Percentiles rank a stretch among this genome's conserved stretches.
phyloP scores from a whole-genome alignment of 2,888 invertebrate species.

The Corbicula japonica region DNA sequence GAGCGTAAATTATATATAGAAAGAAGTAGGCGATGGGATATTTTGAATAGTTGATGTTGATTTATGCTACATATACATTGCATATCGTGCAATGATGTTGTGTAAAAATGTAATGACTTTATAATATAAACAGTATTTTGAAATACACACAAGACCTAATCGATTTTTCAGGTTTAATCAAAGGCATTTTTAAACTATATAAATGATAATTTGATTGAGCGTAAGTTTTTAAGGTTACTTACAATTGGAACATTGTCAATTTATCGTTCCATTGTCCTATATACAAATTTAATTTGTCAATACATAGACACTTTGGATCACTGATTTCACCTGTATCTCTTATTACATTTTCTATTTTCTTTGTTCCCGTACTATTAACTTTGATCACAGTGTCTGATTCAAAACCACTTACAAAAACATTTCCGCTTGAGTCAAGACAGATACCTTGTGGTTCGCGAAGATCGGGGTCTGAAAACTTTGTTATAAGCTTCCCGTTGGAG shows the following conservation, averaged over 20 bases:
- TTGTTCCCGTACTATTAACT: slow-evolving; percentile 18
- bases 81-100: too few species aligned
- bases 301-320: slow-evolving; percentile 27
- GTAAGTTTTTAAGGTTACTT: too few species aligned
- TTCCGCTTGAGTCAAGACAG: slow-evolving; percentile 7
- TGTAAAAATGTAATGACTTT: too few species aligned
- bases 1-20: too few species aligned
- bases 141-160: too few species aligned
- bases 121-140: too few species aligned
- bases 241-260: slow-evolving; percentile 17
- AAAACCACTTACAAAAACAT: slow-evolving; percentile 21
- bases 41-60: too few species aligned
- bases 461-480: neutral
- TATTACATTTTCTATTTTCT: slow-evolving; percentile 19
- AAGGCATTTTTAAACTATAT: too few species aligned
- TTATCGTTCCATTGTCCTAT: slow-evolving; percentile 32
- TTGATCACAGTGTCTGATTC: slow-evolving; percentile 24
- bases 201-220: too few species aligned
- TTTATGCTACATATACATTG: too few species aligned
- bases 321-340: slow-evolving; percentile 10
- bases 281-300: slow-evolving; percentile 12
- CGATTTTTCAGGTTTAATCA: too few species aligned
- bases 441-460: slow-evolving; percentile 21
- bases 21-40: too few species aligned
- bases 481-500: slow-evolving; percentile 2